phyloP scores from a whole-genome alignment of 2,888 invertebrate species.

The Rhimphoctona megacephalus region DNA sequence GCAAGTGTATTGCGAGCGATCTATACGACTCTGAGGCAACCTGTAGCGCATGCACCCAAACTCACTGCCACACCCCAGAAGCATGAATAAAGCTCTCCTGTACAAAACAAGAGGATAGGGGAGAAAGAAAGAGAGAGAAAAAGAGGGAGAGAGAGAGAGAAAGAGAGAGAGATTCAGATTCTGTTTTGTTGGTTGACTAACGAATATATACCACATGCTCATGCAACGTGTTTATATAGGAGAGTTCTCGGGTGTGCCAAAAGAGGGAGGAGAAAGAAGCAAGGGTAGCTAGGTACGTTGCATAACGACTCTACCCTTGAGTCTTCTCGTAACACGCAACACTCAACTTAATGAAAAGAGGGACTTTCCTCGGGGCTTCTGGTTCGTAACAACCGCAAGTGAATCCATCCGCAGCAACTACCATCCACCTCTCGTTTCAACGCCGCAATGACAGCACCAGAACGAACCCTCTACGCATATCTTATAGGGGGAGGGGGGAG shows the following conservation, averaged over 20 bases:
- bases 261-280: constrained; percentile 51
- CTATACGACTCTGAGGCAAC: constrained; percentile 53
- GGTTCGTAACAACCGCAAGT: constrained; percentile 57
- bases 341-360: constrained; percentile 84
- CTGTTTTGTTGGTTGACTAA: constrained; percentile 55
- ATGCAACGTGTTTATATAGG: constrained; percentile 41
- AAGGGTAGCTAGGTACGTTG: constrained; percentile 70
- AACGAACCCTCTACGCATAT: constrained; percentile 35
- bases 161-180: constrained; percentile 31
- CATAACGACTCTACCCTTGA: constrained; percentile 81
- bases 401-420: constrained; percentile 35
- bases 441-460: constrained; percentile 47
- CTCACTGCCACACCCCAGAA: constrained; percentile 49
- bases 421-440: constrained; percentile 28
- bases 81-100: constrained; percentile 51
- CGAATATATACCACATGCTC: constrained; percentile 45
- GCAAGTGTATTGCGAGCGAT: constrained; percentile 60
- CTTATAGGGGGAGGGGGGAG: constrained; percentile 33
- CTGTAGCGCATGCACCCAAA: constrained; percentile 63
- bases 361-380: constrained; percentile 73
- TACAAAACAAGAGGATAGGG: background rate
- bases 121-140: background rate
- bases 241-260: constrained; percentile 51
- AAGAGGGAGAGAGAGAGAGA: background rate
- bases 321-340: constrained; percentile 82